Evolutionary conservation across 2,113 vertebrate genomes (phyloP), one percentile per base, ranked within the genome.

Genomic region (Coptodon bakossiorum): DNA sequence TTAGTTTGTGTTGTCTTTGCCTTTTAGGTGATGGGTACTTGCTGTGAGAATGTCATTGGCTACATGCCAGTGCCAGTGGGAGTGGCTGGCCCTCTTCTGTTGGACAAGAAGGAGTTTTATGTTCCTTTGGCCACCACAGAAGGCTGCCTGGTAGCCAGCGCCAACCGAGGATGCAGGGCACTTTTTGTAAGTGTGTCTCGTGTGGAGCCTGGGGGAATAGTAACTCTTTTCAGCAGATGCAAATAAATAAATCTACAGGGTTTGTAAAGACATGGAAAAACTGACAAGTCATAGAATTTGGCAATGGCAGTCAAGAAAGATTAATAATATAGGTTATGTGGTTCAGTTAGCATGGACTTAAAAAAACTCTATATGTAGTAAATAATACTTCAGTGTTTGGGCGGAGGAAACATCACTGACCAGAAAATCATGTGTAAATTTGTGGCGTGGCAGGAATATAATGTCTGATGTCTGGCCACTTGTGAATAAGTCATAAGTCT

Each of bases 61-160:
- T 99, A 98, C 85, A 97, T 99, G 97, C 99, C 99, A 27, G 97
- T 99, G 87, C 99, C 99, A n/a, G 98, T 99, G 5, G 99, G 99
- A 3, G 98, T 99, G 83, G 99, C 97, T 4, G 99, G 99, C 34
- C 98, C 98, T 8, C 96, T 99, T 2, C 89, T 95, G 81, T 86
- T 99, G 95, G 98, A 99, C 82, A 97, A 96, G 71, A 97, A 97
- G 90, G 97, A 97, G 88, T 98, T 98, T 92, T 96, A 99, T 22
- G 95, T 99, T 52, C 98, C 99, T 11, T 96, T 99, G 98, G 99
- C 99, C 87, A 99, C 98, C 82, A 99, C 99, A 16, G 99, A 99
- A 94, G 99, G 99, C 31, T 99, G 98, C 85, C 97, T 99, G 78
- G 98, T 99, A 57, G 98, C 99, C 83, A 99, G 98, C 95, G 97